A percentile compares a stretch with the other conserved stretches of the same genome.
phyloP scores from a whole-genome alignment of 2,888 invertebrate genomes.

The Anodontia alba region DNA sequence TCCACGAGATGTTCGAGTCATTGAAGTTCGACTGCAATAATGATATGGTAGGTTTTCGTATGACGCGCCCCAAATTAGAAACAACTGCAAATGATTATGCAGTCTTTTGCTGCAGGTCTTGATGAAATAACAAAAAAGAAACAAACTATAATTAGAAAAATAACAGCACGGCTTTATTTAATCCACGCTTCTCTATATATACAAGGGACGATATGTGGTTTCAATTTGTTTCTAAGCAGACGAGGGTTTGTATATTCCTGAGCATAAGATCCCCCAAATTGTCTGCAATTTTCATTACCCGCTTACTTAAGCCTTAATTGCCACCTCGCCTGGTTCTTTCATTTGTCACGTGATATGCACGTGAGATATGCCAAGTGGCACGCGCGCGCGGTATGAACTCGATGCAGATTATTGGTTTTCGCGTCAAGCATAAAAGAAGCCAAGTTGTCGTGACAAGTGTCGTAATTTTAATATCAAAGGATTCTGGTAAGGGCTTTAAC shows the following conservation, averaged over 20 bases:
- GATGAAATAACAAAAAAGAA: too few species aligned
- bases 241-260: background rate
- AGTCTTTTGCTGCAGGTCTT: too few species aligned
- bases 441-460: conserved; percentile 50
- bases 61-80: too few species aligned
- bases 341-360: conserved; percentile 52
- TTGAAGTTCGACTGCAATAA: too few species aligned
- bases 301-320: conserved; percentile 62
- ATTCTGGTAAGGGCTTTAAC: too few species aligned
- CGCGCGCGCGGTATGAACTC: conserved; percentile 31
- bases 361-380: conserved; percentile 57
- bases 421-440: conserved; percentile 52
- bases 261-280: background rate
- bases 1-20: too few species aligned
- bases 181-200: too few species aligned
- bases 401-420: conserved; percentile 61
- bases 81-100: too few species aligned
- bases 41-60: too few species aligned
- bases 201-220: background rate
- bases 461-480: background rate
- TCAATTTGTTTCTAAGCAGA: background rate
- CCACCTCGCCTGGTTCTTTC: conserved; percentile 56
- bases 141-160: too few species aligned
- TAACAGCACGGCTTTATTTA: too few species aligned
- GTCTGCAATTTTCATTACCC: conserved; percentile 62